Evolutionary conservation across 2,797 vertebrate species (phyloP).

Genomic region (Carduelis carduelis): DNA sequence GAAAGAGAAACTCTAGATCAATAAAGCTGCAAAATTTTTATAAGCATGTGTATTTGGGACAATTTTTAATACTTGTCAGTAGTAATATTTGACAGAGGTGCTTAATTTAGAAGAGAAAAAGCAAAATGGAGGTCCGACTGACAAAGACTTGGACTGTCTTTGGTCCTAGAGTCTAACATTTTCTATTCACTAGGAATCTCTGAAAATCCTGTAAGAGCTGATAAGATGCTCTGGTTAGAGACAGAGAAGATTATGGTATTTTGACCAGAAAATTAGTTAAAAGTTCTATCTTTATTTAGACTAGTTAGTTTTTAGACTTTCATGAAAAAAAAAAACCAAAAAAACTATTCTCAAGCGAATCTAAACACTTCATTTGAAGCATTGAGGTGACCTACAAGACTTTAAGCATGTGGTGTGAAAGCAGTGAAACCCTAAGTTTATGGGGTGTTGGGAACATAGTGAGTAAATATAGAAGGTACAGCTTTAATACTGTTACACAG

Average conservation of each 20-base stretch:
- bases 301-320: neutral
- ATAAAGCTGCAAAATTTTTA: neutral
- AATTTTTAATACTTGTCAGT: neutral
- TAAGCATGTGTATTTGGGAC: neutral
- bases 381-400: neutral
- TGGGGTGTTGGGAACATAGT: neutral
- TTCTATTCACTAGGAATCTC: neutral
- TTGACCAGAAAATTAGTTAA: neutral
- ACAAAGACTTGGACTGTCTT: neutral
- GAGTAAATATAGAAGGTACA: neutral
- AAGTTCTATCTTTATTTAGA: neutral
- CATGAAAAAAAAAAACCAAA: neutral
- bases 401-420: neutral
- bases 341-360: neutral
- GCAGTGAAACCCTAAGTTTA: neutral
- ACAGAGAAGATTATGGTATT: neutral
- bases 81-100: neutral
- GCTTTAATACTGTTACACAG: neutral
- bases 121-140: neutral
- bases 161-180: neutral
- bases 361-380: neutral
- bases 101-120: neutral
- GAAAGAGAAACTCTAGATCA: neutral
- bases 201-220: neutral
- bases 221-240: neutral